Evolutionary conservation across 2,888 invertebrate genomes (phyloP).

Genomic region (Caenorhabditis uteleia): DNA sequence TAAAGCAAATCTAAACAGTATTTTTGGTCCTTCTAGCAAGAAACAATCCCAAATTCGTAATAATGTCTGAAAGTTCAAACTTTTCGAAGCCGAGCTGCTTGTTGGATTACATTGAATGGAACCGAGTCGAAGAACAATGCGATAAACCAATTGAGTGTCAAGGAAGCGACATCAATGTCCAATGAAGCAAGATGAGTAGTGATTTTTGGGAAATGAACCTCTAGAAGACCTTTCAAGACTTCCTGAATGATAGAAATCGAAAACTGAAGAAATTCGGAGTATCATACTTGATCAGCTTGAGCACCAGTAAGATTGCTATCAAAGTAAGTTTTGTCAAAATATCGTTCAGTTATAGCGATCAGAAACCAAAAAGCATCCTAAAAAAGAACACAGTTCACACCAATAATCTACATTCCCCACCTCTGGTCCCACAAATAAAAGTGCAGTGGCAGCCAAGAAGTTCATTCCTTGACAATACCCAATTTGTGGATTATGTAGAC

Average conservation of each 20-base stretch:
- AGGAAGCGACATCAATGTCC: constrained; percentile 74
- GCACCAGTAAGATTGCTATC: constrained; percentile 73
- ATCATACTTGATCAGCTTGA: constrained; percentile 72
- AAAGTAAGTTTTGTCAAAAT: constrained; percentile 73
- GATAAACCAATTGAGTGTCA: constrained; percentile 74
- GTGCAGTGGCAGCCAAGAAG: constrained; percentile 73
- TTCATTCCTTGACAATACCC: constrained; percentile 75
- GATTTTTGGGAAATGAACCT: constrained; percentile 72
- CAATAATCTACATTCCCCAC: neutral
- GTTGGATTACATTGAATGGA: constrained; percentile 71
- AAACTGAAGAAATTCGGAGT: neutral
- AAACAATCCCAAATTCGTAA: constrained; percentile 75
- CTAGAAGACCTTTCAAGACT: constrained; percentile 73
- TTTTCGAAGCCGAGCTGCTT: neutral
- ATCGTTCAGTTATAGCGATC: constrained; percentile 74
- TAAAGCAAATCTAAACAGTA: constrained; percentile 72
- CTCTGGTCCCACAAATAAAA: constrained; percentile 73
- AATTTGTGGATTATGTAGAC: constrained; percentile 73
- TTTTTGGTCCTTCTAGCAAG: constrained; percentile 74
- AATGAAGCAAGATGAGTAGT: constrained; percentile 71
- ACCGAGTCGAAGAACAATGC: constrained; percentile 74
- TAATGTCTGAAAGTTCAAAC: constrained; percentile 70
- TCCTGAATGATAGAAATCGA: constrained; percentile 46
- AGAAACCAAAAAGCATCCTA: constrained; percentile 74
- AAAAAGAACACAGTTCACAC: neutral